These are phyloP conservation scores for Acanthopleura granulata DNA, from an alignment of 2,888 invertebrate species.

Conservation along the genomic window DNA sequence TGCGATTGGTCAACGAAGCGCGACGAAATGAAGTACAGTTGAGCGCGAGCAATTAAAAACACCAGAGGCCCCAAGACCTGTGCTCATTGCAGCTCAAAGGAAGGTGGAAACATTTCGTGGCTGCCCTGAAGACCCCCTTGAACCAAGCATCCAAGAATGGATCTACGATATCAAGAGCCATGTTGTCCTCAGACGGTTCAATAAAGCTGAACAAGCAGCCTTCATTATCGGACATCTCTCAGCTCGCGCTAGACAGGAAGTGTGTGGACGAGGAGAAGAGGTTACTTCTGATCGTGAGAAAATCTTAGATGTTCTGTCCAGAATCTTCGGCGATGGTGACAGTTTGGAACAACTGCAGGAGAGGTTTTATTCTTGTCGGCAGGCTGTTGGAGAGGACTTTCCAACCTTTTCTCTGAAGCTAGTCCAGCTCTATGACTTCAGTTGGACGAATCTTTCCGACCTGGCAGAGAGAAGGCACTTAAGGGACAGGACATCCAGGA, in stretches of 20 bases:
- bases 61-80: too few species aligned
- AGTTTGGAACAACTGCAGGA: slow-evolving; percentile 18
- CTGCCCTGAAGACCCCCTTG: not conserved
- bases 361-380: slow-evolving; percentile 17
- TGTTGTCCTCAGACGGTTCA: not conserved
- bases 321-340: not conserved
- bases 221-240: not conserved
- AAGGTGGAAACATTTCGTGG: not conserved
- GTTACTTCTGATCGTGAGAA: not conserved
- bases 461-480: too few species aligned
- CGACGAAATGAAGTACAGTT: too few species aligned
- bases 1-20: too few species aligned
- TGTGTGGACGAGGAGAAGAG: not conserved
- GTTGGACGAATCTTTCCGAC: too few species aligned
- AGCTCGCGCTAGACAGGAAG: not conserved
- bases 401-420: slow-evolving; percentile 15
- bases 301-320: not conserved
- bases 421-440: slow-evolving; percentile 23
- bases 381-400: slow-evolving; percentile 20
- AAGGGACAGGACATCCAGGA: too few species aligned
- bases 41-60: too few species aligned
- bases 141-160: not conserved
- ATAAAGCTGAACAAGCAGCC: too few species aligned
- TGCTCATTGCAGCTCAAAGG: not conserved
- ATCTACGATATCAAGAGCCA: not conserved